These are phyloP conservation scores for Drosophila tanythrix DNA, from an alignment of 2,888 invertebrate genomes.

Conservation along the genomic window DNA sequence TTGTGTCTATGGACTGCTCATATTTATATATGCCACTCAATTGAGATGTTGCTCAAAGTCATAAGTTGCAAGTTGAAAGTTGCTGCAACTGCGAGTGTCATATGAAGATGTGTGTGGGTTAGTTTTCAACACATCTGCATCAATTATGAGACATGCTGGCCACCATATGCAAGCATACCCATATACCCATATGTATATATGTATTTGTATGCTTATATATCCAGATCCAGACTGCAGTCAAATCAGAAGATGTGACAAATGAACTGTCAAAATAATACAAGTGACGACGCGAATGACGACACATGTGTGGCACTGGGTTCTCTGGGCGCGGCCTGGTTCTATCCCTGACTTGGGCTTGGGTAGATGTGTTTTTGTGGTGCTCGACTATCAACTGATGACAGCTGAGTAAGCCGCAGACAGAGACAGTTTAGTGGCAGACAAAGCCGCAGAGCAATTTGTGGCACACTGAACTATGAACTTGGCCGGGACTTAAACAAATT, in stretches of 20 bases:
- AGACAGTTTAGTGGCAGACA: slow-evolving; percentile 58
- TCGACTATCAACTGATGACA: slow-evolving; percentile 65
- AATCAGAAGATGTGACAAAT: slow-evolving; percentile 75
- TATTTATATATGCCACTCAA: slow-evolving; percentile 28
- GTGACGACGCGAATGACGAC: slow-evolving; percentile 68
- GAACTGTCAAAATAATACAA: slow-evolving; percentile 78
- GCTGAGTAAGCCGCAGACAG: slow-evolving; percentile 68
- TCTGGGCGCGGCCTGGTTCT: slow-evolving; percentile 56
- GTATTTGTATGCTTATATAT: not conserved
- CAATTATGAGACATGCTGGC: slow-evolving; percentile 39
- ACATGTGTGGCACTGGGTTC: slow-evolving; percentile 46
- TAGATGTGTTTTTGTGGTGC: slow-evolving; percentile 10
- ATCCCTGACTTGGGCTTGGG: not conserved
- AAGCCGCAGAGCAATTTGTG: slow-evolving; percentile 58
- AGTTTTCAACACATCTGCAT: slow-evolving; percentile 52
- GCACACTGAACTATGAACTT: slow-evolving; percentile 54
- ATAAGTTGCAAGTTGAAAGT: slow-evolving; percentile 4
- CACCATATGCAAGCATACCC: slow-evolving; percentile 50
- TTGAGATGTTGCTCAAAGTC: slow-evolving; percentile 34
- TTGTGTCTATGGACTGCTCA: not conserved
- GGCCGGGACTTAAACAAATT: slow-evolving; percentile 42
- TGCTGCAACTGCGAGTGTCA: slow-evolving; percentile 30
- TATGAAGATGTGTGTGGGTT: slow-evolving; percentile 38
- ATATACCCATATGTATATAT: not conserved
- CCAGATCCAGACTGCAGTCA: slow-evolving; percentile 52